phyloP scores from a whole-genome alignment of 2,888 invertebrate species.

The Polia nebulosa region DNA sequence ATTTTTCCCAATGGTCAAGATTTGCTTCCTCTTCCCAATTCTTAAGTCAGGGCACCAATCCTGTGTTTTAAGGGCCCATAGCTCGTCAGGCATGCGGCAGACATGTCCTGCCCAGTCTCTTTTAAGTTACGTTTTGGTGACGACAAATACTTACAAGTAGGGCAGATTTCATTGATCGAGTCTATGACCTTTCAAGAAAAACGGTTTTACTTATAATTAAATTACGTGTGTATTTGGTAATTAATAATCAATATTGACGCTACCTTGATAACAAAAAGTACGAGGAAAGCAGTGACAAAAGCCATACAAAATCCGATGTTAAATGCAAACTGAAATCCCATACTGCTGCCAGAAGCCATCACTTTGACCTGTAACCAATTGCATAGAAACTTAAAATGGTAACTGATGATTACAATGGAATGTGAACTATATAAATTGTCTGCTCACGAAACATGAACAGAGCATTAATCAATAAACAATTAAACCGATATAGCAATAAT shows the following conservation, averaged over 20 bases:
- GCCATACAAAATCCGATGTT: slow-evolving; percentile 95
- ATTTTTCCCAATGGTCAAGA: no score
- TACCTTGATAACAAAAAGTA: slow-evolving; percentile 91
- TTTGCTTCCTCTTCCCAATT: no score
- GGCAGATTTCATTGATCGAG: slow-evolving; percentile 28
- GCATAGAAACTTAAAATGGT: background rate
- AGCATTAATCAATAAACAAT: slow-evolving; percentile 13
- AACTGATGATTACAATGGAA: background rate
- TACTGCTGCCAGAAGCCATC: slow-evolving; percentile 87
- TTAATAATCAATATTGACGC: slow-evolving; percentile 43
- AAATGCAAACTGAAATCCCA: slow-evolving; percentile 92
- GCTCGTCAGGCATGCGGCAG: no score
- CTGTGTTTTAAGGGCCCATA: no score
- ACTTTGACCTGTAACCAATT: slow-evolving; percentile 80
- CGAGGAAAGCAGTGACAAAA: slow-evolving; percentile 93
- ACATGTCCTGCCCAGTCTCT: no score
- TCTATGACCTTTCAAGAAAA: slow-evolving; percentile 31
- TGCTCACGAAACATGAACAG: background rate
- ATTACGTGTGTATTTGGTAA: slow-evolving; percentile 46
- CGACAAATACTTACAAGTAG: slow-evolving; percentile 13
- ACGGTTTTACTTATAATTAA: slow-evolving; percentile 38
- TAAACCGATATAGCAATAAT: slow-evolving; percentile 12
- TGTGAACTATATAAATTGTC: background rate
- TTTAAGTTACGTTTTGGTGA: background rate
- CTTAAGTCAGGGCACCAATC: no score